Base-by-base conservation (phyloP, 2,888 invertebrate genomes). In the Polydrusus cervinus region DNA sequence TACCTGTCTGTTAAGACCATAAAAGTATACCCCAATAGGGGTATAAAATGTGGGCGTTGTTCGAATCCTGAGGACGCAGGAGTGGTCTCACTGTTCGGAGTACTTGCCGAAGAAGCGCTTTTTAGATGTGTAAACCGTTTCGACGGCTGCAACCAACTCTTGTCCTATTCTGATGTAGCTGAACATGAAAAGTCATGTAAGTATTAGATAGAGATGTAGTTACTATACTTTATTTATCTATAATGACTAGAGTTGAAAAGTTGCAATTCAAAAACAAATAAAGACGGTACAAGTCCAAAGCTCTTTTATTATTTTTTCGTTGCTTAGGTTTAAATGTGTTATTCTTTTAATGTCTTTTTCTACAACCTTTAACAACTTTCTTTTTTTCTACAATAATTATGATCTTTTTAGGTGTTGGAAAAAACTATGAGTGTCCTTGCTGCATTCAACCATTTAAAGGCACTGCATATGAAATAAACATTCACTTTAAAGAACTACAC, bases 381-480 rank as follows among this genome's bases (percentile, higher is more conserved):
- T n/a, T n/a, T n/a, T n/a, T n/a, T n/a, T n/a, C n/a, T 40, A 40
- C 3, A n/a, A 6, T 13, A 43, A n/a, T n/a, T 43, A 9, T 13
- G 2, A 43, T 43, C 3, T 5, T 57, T 57, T 57, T 38, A 57
- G 57, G 57, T 57, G 8, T 38, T 14, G 34, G 16, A 2, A 38
- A 57, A 16, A 9, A 38, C 34, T 57, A 57, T 57, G 57, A 57
- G 7, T 57, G 57, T 38, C 57, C 57, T n/a, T 57, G 57, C 38
- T 57, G 57, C 16, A 57, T 10, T 38, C 14, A 38, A 57, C 1
- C 16, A 16, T 57, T 57, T 16, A 57, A 38, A 38, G 57, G 57
- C 16, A 57, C 14, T 16, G 16, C 34, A 13, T 57, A 57, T 10
- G 57, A 57, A 7, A 38, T 57, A 34, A 38, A 57, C 13, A 14